These are phyloP conservation scores for Parapsyche elsis DNA, from an alignment of 1,140 invertebrate genomes.

Conservation along the genomic window DNA sequence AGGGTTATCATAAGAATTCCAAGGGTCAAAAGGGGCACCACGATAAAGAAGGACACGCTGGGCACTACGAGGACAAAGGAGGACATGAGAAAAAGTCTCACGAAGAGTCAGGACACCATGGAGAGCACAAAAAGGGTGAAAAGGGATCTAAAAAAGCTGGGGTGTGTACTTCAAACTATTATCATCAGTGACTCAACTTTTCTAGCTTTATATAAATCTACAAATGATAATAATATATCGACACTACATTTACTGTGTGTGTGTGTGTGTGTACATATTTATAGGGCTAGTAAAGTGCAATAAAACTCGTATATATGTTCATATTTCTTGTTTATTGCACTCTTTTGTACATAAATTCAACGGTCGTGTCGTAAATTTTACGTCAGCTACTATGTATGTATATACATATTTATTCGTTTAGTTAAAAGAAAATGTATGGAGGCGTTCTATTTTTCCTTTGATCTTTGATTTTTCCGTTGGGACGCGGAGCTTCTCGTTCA, in stretches of 20 bases:
- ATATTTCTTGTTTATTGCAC: slow-evolving; percentile 36
- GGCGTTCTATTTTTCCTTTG: too few relatives aligned
- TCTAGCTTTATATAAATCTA: not conserved
- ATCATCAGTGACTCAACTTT: not conserved
- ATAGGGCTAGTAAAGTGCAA: slow-evolving; percentile 11
- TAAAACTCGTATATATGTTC: slow-evolving; percentile 34
- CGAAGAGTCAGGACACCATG: slow-evolving; percentile 71
- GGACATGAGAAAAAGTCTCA: slow-evolving; percentile 74
- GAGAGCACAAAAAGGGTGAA: slow-evolving; percentile 70
- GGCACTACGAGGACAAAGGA: slow-evolving; percentile 71
- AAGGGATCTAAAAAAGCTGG: slow-evolving; percentile 66
- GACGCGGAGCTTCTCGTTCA: too few relatives aligned
- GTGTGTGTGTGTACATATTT: not conserved
- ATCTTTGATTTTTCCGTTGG: too few relatives aligned
- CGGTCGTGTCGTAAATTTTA: not conserved
- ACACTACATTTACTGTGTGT: not conserved
- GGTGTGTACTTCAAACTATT: slow-evolving; percentile 56
- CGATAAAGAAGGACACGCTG: slow-evolving; percentile 71
- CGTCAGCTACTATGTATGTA: not conserved
- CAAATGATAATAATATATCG: not conserved
- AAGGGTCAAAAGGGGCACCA: slow-evolving; percentile 75
- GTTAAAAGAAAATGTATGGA: not conserved
- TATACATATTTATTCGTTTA: not conserved
- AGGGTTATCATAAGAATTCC: slow-evolving; percentile 70
- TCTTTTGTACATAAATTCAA: slow-evolving; percentile 5